Percentiles rank a stretch among this genome's conserved stretches.
Conservation (phyloP, 2,888 invertebrate species). For the Drosophila recens region DNA sequence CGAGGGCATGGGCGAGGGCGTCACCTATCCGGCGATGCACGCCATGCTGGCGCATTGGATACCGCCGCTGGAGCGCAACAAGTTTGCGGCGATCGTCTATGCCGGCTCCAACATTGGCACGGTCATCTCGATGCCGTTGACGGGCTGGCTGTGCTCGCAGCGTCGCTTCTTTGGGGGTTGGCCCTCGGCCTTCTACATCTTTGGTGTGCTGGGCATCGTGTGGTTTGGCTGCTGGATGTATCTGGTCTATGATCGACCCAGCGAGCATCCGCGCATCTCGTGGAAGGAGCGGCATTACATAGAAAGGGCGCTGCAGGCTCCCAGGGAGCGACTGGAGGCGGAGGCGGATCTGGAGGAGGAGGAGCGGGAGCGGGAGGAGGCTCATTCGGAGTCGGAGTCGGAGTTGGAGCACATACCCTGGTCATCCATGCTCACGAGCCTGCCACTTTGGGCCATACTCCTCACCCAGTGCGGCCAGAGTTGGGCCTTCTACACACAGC, state of each 20-base stretch:
- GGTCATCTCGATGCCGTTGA: conserved; percentile 93
- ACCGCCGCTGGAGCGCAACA: conserved; percentile 95
- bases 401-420: conserved; percentile 87
- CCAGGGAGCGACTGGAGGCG: too few species aligned
- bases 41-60: conserved; percentile 97
- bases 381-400: neutral
- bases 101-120: conserved; percentile 96
- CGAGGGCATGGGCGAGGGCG: conserved; percentile 95
- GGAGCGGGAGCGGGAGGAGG: too few species aligned
- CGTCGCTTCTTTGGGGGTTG: conserved; percentile 92
- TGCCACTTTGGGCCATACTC: conserved; percentile 93
- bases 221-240: conserved; percentile 94
- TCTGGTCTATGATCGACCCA: conserved; percentile 91
- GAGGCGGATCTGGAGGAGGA: neutral
- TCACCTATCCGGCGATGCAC: conserved; percentile 97
- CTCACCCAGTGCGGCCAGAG: conserved; percentile 93
- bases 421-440: conserved; percentile 89
- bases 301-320: conserved; percentile 81
- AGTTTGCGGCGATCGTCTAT: conserved; percentile 94
- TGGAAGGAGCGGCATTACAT: conserved; percentile 91
- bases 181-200: conserved; percentile 95
- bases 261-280: conserved; percentile 90
- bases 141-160: conserved; percentile 93
- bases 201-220: conserved; percentile 91
- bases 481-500: conserved; percentile 94